Conservation (phyloP, 2,797 vertebrate genomes). For the Amblyraja radiata region DNA sequence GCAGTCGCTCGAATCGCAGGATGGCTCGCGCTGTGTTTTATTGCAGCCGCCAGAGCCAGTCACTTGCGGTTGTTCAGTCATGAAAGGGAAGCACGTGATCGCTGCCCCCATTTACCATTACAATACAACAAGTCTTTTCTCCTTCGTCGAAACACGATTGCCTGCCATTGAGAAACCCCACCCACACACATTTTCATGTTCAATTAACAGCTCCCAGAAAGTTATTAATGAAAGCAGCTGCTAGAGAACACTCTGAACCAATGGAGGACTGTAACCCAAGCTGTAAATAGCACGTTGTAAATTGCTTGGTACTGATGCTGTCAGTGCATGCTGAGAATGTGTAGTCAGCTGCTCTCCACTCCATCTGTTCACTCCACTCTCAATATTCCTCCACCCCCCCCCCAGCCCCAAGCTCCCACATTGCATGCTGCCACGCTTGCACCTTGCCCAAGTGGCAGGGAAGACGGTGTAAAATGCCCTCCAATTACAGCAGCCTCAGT, state of each 20-base stretch:
- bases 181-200: slow-evolving; percentile 61
- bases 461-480: slow-evolving; percentile 39
- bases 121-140: not conserved
- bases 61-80: not conserved
- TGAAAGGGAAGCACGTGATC: slow-evolving; percentile 8
- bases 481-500: not conserved
- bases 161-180: slow-evolving; percentile 38
- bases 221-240: slow-evolving; percentile 60
- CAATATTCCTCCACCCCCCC: slow-evolving; percentile 36
- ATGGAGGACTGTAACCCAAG: slow-evolving; percentile 59
- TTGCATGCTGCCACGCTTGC: not conserved
- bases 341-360: slow-evolving; percentile 51
- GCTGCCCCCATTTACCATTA: slow-evolving; percentile 9
- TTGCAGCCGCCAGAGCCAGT: not conserved
- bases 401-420: slow-evolving; percentile 37
- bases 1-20: not conserved
- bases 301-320: slow-evolving; percentile 58
- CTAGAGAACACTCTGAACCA: slow-evolving; percentile 64
- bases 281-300: slow-evolving; percentile 68
- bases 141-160: slow-evolving; percentile 1
- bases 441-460: slow-evolving; percentile 43
- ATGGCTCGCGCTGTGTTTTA: not conserved
- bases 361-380: slow-evolving; percentile 56
- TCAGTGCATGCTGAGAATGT: slow-evolving; percentile 51
- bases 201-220: slow-evolving; percentile 63